Percentiles rank a stretch among this genome's conserved stretches.
Conservation (phyloP, 1,140 invertebrate species). For the Drosophila tani region DNA sequence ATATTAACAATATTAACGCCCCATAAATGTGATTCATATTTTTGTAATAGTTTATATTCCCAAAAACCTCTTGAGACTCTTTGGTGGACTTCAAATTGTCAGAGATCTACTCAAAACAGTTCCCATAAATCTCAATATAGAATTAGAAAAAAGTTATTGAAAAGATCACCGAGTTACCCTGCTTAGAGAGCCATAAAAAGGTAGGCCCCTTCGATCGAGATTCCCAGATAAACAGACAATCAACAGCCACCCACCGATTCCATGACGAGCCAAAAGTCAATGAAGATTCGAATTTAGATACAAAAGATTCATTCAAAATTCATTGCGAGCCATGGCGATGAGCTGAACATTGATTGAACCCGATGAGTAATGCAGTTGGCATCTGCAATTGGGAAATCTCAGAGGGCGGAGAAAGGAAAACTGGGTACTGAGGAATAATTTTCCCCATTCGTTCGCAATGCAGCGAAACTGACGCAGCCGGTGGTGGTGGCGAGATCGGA, state of each 20-base stretch:
- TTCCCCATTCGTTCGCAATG: neutral
- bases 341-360: conserved; percentile 37
- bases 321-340: conserved; percentile 7
- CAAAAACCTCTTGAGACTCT: neutral
- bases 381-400: conserved; percentile 62
- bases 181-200: neutral
- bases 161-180: conserved; percentile 4
- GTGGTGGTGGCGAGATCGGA: too few relatives aligned
- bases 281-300: conserved; percentile 26
- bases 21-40: too few relatives aligned
- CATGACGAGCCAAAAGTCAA: conserved; percentile 48
- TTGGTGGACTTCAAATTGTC: neutral
- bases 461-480: conserved; percentile 11
- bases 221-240: conserved; percentile 6
- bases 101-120: neutral
- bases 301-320: conserved; percentile 39
- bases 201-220: neutral
- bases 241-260: conserved; percentile 18
- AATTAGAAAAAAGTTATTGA: neutral
- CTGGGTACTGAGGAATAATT: conserved; percentile 12
- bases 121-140: neutral
- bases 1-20: too few relatives aligned
- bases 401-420: neutral
- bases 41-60: too few relatives aligned
- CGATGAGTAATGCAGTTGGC: conserved; percentile 56